Conservation (phyloP, 2,888 invertebrate species). For the Ptychoptera albimana region DNA sequence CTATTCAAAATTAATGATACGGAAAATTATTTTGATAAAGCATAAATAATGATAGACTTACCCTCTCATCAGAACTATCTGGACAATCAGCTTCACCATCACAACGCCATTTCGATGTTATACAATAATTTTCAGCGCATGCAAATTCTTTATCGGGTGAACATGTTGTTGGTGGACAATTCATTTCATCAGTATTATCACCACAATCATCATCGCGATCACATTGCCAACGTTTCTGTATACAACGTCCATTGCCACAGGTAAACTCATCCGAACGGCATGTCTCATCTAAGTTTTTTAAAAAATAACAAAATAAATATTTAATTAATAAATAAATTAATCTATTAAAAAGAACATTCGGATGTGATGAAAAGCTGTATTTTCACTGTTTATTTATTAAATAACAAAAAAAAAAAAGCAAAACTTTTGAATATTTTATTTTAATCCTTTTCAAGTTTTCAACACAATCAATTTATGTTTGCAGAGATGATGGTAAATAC, state of each 20-base stretch:
- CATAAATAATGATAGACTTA: slow-evolving; percentile 23
- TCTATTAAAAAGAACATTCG: too few species aligned
- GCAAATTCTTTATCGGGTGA: slow-evolving; percentile 53
- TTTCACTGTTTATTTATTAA: too few species aligned
- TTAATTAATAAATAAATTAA: too few species aligned
- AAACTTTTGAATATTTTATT: too few species aligned
- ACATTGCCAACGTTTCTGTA: slow-evolving; percentile 73
- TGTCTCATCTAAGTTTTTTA: slow-evolving; percentile 52
- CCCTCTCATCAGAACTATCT: slow-evolving; percentile 68
- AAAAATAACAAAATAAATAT: not conserved
- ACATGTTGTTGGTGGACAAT: slow-evolving; percentile 57
- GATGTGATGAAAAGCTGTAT: too few species aligned
- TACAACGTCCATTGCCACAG: slow-evolving; percentile 79
- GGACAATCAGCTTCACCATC: slow-evolving; percentile 78
- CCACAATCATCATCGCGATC: slow-evolving; percentile 79
- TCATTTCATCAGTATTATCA: slow-evolving; percentile 65
- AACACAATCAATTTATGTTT: too few species aligned
- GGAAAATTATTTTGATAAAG: not conserved
- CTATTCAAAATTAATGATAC: too few species aligned
- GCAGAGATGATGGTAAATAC: too few species aligned
- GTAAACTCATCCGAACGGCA: slow-evolving; percentile 86
- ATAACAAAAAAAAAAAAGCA: too few species aligned
- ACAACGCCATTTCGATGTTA: slow-evolving; percentile 66
- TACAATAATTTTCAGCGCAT: slow-evolving; percentile 60
- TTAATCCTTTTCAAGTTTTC: too few species aligned